A percentile compares a stretch with the other conserved stretches of the same genome.
Conservation (phyloP, 92 coral and sea anemone species). For the Porites rus region DNA sequence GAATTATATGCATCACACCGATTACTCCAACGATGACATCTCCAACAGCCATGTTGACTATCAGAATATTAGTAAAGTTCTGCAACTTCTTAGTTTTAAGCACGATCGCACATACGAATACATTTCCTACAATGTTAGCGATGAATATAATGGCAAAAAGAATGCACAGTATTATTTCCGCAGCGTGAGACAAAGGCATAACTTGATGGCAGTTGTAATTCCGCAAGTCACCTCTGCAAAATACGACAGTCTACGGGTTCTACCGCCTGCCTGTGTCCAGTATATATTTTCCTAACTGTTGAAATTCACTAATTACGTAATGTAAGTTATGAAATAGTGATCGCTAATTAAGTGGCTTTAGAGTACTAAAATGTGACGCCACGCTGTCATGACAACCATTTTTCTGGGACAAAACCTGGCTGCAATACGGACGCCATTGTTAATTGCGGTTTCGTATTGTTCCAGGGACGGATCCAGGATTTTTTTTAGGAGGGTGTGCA, state of each 20-base stretch:
- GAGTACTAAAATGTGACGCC: too few relatives aligned
- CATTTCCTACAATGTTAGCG: slow-evolving; percentile 68
- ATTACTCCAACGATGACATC: slow-evolving; percentile 67
- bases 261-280: not conserved
- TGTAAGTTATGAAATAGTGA: too few relatives aligned
- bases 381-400: too few relatives aligned
- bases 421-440: too few relatives aligned
- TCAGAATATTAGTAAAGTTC: slow-evolving; percentile 64
- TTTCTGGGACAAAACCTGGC: too few relatives aligned
- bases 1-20: slow-evolving; percentile 63
- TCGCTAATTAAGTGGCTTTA: too few relatives aligned
- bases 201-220: not conserved
- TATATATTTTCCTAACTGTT: too few relatives aligned
- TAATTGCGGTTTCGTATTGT: too few relatives aligned
- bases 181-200: slow-evolving; percentile 3
- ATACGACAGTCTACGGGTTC: not conserved
- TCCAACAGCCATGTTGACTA: slow-evolving; percentile 74
- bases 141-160: slow-evolving; percentile 49
- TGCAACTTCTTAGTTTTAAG: slow-evolving; percentile 56
- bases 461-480: too few relatives aligned
- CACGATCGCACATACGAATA: slow-evolving; percentile 68
- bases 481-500: too few relatives aligned
- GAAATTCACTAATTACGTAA: too few relatives aligned
- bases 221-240: not conserved
- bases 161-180: slow-evolving; percentile 28